These are phyloP conservation scores for Pseudomugil gertrudae DNA, from an alignment of 2,797 vertebrate species.

Conservation along the genomic window DNA sequence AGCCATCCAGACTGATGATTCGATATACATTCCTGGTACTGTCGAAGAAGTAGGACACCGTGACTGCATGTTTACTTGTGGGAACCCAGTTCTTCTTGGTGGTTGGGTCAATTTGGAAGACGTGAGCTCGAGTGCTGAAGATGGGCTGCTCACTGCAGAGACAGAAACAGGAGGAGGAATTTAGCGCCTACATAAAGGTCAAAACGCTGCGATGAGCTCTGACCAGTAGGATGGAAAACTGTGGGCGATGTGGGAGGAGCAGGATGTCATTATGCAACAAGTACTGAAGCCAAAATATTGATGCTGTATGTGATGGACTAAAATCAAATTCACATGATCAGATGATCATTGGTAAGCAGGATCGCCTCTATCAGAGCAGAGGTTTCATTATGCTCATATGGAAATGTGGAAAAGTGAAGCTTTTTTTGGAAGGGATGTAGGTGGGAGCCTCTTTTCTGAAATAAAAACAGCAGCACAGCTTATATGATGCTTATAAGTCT, in stretches of 20 bases:
- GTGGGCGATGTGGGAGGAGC: background rate
- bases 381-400: too few species aligned
- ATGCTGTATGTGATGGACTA: too few species aligned
- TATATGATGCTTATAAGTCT: too few species aligned
- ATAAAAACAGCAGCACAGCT: too few species aligned
- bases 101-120: constrained; percentile 96
- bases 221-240: background rate
- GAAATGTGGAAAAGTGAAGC: background rate
- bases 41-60: constrained; percentile 95
- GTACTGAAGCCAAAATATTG: background rate
- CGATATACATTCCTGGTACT: constrained; percentile 91
- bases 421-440: background rate
- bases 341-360: too few species aligned
- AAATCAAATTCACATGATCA: too few species aligned
- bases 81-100: constrained; percentile 98
- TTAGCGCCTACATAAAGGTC: constrained; percentile 1
- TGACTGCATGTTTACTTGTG: constrained; percentile 92
- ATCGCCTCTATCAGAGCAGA: too few species aligned
- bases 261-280: background rate
- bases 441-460: background rate
- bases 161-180: background rate
- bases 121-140: constrained; percentile 93
- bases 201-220: background rate
- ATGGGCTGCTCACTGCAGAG: constrained; percentile 92
- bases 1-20: constrained; percentile 96